A percentile compares a stretch with the other conserved stretches of the same genome.
Conservation (phyloP, 2,888 invertebrate genomes). For the Rhaphigaster nebulosa region DNA sequence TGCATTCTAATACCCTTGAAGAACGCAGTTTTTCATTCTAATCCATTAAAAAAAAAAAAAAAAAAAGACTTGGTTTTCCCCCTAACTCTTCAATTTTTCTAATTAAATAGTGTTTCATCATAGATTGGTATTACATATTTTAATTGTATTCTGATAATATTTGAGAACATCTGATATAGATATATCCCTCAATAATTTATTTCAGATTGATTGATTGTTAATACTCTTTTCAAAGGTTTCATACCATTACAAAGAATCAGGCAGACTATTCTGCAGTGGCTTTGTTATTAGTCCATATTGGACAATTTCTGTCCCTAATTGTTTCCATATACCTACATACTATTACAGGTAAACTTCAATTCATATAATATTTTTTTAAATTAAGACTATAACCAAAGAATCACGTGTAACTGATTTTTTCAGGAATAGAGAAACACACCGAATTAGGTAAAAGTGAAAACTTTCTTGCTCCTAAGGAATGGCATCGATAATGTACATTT, state of each 20-base stretch:
- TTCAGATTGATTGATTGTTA: not conserved
- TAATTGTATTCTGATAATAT: too few relatives aligned
- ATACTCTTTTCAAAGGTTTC: constrained; percentile 37
- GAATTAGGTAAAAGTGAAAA: not conserved
- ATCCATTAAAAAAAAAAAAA: too few relatives aligned
- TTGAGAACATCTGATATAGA: not conserved
- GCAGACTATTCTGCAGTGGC: constrained; percentile 46
- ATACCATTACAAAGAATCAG: constrained; percentile 50
- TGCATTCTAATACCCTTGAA: too few relatives aligned
- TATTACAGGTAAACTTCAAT: constrained; percentile 8
- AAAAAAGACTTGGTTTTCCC: too few relatives aligned
- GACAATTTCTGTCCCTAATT: constrained; percentile 46
- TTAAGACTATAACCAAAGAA: not conserved
- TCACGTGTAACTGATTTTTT: not conserved
- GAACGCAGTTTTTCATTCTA: too few relatives aligned
- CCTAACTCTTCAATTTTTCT: too few relatives aligned
- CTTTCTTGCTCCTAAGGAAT: not conserved
- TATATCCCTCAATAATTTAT: not conserved
- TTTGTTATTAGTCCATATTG: not conserved
- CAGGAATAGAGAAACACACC: not conserved
- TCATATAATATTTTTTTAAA: not conserved
- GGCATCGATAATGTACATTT: not conserved
- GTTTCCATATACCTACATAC: constrained; percentile 26
- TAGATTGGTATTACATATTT: too few relatives aligned
- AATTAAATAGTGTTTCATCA: too few relatives aligned